Evolutionary conservation across 2,113 vertebrate genomes (phyloP).

Genomic region (Sigmodon hispidus): DNA sequence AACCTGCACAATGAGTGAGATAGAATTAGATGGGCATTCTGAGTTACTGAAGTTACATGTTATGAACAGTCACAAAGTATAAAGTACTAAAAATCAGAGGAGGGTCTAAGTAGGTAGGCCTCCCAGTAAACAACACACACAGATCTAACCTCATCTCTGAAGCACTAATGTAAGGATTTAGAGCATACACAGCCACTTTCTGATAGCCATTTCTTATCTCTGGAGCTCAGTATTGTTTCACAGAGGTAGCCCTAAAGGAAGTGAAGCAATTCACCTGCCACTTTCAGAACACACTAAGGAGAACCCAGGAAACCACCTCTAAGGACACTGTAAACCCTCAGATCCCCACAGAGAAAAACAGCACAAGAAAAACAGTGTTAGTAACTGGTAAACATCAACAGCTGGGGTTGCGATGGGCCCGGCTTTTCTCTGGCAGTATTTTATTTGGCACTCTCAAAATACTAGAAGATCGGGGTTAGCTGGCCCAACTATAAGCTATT

Average conservation of each 20-base stretch:
- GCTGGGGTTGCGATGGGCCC: not conserved
- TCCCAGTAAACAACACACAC: not conserved
- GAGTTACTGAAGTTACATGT: not conserved
- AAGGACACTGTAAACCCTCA: not conserved
- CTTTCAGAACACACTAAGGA: slow-evolving; percentile 12
- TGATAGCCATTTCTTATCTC: not conserved
- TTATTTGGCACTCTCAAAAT: not conserved
- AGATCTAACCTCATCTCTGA: not conserved
- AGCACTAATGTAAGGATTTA: not conserved
- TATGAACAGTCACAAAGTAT: not conserved
- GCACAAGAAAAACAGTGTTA: not conserved
- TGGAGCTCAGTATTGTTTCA: not conserved
- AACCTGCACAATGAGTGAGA: not conserved
- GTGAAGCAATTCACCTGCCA: not conserved
- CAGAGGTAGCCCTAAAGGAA: not conserved
- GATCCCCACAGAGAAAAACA: not conserved
- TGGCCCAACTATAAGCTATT: not conserved
- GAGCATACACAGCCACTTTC: not conserved
- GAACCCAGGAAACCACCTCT: not conserved
- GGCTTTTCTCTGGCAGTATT: not conserved
- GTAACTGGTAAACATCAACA: not conserved
- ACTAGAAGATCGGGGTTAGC: not conserved
- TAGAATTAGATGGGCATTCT: not conserved
- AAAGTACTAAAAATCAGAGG: not conserved
- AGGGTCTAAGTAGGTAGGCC: not conserved